Evolutionary conservation across 2,797 vertebrate genomes (phyloP), one percentile per base, ranked within the genome.

Genomic region (Cyprinodon diabolis): DNA sequence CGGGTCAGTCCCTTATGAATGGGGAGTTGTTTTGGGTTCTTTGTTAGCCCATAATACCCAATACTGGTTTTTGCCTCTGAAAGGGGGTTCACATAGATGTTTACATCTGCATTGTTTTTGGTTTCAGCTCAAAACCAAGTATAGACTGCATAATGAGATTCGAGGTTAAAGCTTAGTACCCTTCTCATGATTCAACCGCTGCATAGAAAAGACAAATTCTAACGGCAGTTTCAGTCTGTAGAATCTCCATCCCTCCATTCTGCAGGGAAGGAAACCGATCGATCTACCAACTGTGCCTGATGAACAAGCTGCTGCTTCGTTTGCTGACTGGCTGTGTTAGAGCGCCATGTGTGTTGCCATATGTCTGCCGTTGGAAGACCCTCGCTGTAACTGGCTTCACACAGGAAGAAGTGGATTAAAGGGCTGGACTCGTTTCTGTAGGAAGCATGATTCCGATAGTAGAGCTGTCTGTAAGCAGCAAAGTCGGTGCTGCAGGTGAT

Each of bases 241-340:
- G 79, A 78, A 76, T 30, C 30, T 30, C 30, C 69, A 66, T n/a
- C 14, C 47, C 3, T 13, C 14, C n/a, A 1, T 51, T 51, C 76
- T 68, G 37, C 52, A 43, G 58, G n/a, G 62, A 69, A 75, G 56
- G 72, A 30, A 70, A 30, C 73, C 72, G 49, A 66, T 71, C n/a
- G 21, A 80, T 69, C 49, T 71, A 68, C 77, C 75, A 77, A 69
- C 82, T 81, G 80, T 76, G 75, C 66, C 75, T 79, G 79, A 69
- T 70, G 70, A 83, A 78, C 78, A 76, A 81, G 76, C 82, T 85
- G 82, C 79, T 71, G 69, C 80, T 74, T 80, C 76, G 9, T 80
- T 78, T 86, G 77, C 63, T 56, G 54, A 45, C 15, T 0, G 37
- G 21, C 48, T 3, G 52, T n/a, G 72, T 37, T 12, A n/a, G 8